Conservation (phyloP, 2,797 vertebrate species). For the Manis crassicaudata region DNA sequence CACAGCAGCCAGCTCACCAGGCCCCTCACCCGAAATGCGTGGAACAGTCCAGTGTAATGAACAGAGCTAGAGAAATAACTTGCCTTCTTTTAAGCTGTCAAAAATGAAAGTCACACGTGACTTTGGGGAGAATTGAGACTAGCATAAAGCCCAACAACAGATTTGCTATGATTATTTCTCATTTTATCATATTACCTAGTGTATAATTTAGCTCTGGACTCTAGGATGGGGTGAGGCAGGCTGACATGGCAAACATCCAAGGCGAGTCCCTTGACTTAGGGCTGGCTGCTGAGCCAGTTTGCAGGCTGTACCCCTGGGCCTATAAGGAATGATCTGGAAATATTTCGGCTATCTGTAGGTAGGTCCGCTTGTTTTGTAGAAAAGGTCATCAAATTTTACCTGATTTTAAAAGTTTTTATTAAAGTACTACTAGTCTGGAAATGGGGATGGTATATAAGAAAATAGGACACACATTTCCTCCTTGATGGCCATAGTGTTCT, state of each 20-base stretch:
- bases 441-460: neutral
- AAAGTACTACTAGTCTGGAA: neutral
- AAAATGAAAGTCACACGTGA: neutral
- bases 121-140: neutral
- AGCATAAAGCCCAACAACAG: neutral
- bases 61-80: neutral
- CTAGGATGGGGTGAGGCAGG: neutral
- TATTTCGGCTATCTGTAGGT: neutral
- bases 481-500: neutral
- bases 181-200: too few relatives aligned
- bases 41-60: neutral
- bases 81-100: neutral
- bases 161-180: neutral
- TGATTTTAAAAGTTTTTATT: neutral
- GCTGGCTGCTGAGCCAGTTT: accelerated
- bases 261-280: too few relatives aligned
- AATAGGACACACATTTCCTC: neutral
- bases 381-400: neutral
- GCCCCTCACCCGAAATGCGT: neutral
- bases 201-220: neutral
- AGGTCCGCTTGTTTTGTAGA: neutral
- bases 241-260: neutral
- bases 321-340: neutral
- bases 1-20: neutral
- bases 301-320: neutral